A percentile compares a stretch with the other conserved stretches of the same genome.
Conservation (phyloP, 2,888 invertebrate species). For the Aleiodes testaceus region DNA sequence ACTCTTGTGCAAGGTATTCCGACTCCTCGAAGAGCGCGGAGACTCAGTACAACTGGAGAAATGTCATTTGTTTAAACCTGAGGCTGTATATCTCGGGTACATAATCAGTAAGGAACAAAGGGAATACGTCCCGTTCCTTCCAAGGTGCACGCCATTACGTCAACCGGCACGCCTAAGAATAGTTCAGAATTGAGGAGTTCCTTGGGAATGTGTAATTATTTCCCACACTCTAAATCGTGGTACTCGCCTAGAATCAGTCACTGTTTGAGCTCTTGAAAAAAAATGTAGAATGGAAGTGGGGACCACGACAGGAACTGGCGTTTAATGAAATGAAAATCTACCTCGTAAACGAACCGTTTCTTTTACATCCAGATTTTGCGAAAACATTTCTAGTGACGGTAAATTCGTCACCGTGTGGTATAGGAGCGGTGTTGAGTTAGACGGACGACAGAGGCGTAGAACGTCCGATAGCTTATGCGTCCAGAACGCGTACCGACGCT, state of each 20-base stretch:
- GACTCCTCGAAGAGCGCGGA: neutral
- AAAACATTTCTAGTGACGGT: conserved; percentile 44
- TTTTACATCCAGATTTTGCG: conserved; percentile 44
- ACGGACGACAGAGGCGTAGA: conserved; percentile 27
- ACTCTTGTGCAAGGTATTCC: neutral
- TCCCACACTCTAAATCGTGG: conserved; percentile 18
- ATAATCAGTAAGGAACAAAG: conserved; percentile 7
- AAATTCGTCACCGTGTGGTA: conserved; percentile 45
- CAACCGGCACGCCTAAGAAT: neutral
- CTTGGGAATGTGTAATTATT: conserved; percentile 37
- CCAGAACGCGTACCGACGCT: conserved; percentile 40
- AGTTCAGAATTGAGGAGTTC: conserved; percentile 34
- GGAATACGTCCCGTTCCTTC: conserved; percentile 14
- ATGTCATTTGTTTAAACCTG: conserved; percentile 7
- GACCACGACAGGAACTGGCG: conserved; percentile 25
- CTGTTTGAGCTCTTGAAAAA: conserved; percentile 39
- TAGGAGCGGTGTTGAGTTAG: conserved; percentile 48
- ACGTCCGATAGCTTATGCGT: conserved; percentile 47
- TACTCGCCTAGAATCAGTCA: conserved; percentile 38
- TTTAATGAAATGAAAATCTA: conserved; percentile 23
- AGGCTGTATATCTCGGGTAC: conserved; percentile 19
- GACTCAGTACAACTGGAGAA: conserved; percentile 14
- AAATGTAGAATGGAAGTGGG: conserved; percentile 36
- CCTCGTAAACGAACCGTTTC: conserved; percentile 18
- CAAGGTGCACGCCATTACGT: neutral